These are phyloP conservation scores for Poeciliopsis paucimaculata DNA, from an alignment of 2,797 vertebrate species.

Conservation along the genomic window DNA sequence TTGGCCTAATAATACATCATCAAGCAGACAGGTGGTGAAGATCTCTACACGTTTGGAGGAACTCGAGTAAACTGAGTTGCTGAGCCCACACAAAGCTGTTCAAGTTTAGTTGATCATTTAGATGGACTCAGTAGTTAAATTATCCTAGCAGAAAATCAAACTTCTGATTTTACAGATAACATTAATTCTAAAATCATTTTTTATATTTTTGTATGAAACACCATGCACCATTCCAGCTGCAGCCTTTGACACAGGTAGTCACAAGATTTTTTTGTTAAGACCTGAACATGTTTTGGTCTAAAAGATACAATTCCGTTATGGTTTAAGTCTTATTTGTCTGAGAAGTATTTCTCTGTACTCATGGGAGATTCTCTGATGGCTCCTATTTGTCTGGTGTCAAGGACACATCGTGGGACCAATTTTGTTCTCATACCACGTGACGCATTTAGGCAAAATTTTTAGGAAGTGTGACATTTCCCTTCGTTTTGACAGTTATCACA, in stretches of 20 bases:
- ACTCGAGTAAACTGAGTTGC: neutral
- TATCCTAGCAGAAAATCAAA: neutral
- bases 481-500: neutral
- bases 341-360: neutral
- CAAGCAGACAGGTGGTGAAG: slow-evolving; percentile 12
- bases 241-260: neutral
- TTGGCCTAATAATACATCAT: slow-evolving; percentile 15
- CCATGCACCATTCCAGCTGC: neutral
- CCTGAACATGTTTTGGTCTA: neutral
- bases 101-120: neutral
- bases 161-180: neutral
- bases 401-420: neutral
- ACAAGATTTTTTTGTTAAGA: neutral
- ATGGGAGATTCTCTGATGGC: neutral
- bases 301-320: neutral
- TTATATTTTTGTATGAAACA: neutral
- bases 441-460: neutral
- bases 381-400: neutral
- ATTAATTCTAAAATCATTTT: neutral
- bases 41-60: slow-evolving; percentile 5
- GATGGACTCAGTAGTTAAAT: neutral
- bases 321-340: neutral
- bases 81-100: slow-evolving; percentile 1
- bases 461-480: neutral
- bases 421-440: neutral